Conservation (phyloP, 1,140 invertebrate species). For the Popillia japonica region DNA sequence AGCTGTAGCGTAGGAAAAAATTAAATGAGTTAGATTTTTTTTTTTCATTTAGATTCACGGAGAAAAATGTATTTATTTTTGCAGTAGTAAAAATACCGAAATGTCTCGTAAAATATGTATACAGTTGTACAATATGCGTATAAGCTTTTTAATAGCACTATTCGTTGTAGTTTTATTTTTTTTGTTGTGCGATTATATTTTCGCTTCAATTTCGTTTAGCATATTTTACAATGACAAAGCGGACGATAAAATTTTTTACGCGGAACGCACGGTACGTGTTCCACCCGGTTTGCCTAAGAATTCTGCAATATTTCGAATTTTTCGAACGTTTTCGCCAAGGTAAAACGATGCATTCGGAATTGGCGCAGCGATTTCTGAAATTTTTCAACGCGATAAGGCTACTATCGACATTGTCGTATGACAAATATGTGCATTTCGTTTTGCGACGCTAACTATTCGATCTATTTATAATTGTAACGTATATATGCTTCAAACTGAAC, state of each 20-base stretch:
- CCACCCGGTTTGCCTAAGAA: neutral
- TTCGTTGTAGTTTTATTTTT: neutral
- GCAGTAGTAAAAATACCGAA: neutral
- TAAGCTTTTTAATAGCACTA: neutral
- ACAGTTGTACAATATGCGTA: neutral
- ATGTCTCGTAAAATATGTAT: neutral
- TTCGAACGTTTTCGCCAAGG: neutral
- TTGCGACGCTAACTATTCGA: neutral
- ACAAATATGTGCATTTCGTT: neutral
- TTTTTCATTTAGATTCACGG: no score
- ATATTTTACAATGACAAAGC: neutral
- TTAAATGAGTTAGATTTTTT: no score
- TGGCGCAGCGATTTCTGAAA: slow-evolving; percentile 8
- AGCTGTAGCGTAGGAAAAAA: no score
- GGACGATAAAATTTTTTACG: slow-evolving; percentile 1
- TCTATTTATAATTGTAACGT: neutral
- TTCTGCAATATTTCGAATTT: slow-evolving; percentile 15
- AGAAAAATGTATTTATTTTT: neutral
- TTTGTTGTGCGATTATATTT: neutral
- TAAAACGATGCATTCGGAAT: slow-evolving; percentile 1
- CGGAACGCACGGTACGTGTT: neutral
- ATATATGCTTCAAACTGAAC: no score
- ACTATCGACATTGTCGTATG: neutral
- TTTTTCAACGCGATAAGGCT: neutral
- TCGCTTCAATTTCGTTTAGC: neutral